Percentiles rank a stretch among this genome's conserved stretches.
phyloP scores from a whole-genome alignment of 2,113 vertebrate genomes.

The Aplodontia rufa region DNA sequence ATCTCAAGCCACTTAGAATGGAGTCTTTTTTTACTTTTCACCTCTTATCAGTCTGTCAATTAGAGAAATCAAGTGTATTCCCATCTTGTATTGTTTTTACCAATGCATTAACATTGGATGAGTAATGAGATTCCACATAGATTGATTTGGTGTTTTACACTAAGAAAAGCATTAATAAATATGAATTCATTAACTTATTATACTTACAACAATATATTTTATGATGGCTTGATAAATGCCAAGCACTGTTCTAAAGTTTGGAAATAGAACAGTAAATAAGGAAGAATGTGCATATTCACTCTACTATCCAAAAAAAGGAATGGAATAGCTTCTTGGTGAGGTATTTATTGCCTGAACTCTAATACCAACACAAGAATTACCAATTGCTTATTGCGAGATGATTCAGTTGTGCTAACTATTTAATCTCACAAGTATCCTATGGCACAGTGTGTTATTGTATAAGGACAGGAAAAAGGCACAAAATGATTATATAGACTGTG shows the following conservation, averaged over 20 bases:
- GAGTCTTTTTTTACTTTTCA: not conserved
- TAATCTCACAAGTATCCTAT: not conserved
- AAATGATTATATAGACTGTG: not conserved
- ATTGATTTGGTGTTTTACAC: not conserved
- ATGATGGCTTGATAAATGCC: slow-evolving; percentile 14
- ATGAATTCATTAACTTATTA: slow-evolving; percentile 51
- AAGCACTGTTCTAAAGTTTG: not conserved
- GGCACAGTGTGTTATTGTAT: too few species aligned
- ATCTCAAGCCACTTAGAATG: slow-evolving; percentile 38
- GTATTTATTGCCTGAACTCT: not conserved
- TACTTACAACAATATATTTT: slow-evolving; percentile 15
- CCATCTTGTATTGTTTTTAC: not conserved
- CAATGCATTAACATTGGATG: slow-evolving; percentile 1
- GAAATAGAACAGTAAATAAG: slow-evolving; percentile 5
- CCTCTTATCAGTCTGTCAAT: slow-evolving; percentile 26
- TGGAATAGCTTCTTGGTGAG: not conserved
- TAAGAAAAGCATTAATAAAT: slow-evolving; percentile 39
- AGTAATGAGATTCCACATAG: slow-evolving; percentile 55
- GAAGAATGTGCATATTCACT: not conserved
- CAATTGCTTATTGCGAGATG: not conserved
- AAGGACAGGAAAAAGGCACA: not conserved
- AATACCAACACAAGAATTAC: not conserved
- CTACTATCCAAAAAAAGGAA: not conserved
- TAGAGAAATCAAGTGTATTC: slow-evolving; percentile 42
- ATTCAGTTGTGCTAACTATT: not conserved